Conservation (phyloP, 2,797 vertebrate species). For the Pseudomugil gertrudae region DNA sequence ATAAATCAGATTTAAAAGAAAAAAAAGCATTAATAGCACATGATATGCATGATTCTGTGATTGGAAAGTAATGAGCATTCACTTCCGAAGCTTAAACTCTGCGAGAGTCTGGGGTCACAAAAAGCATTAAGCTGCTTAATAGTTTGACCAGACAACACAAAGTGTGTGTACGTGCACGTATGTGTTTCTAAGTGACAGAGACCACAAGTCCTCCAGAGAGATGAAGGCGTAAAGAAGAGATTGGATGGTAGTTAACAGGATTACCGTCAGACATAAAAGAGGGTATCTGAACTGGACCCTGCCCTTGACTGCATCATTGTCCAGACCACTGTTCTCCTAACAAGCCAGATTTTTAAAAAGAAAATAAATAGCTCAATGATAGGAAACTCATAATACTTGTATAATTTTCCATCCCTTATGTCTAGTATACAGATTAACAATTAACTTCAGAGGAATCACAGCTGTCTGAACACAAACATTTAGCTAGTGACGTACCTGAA, state of each 20-base stretch:
- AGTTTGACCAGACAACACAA: slow-evolving; percentile 60
- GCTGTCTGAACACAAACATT: slow-evolving; percentile 8
- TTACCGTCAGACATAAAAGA: slow-evolving; percentile 56
- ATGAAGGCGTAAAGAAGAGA: slow-evolving; percentile 60
- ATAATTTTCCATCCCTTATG: not conserved
- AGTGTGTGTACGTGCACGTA: slow-evolving; percentile 5
- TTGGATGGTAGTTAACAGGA: slow-evolving; percentile 63
- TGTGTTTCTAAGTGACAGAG: slow-evolving; percentile 36
- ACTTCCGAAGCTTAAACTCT: slow-evolving; percentile 57
- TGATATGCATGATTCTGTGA: slow-evolving; percentile 23
- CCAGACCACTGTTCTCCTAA: slow-evolving; percentile 10
- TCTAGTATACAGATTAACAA: slow-evolving; percentile 5
- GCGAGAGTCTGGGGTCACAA: slow-evolving; percentile 60
- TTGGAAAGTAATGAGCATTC: slow-evolving; percentile 39
- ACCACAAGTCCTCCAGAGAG: slow-evolving; percentile 51
- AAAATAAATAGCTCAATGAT: not conserved
- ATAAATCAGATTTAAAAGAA: not conserved
- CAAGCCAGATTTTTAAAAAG: not conserved
- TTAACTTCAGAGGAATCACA: slow-evolving; percentile 12
- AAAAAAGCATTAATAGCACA: slow-evolving; percentile 18
- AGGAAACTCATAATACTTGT: not conserved
- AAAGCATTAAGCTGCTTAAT: slow-evolving; percentile 74
- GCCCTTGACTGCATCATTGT: slow-evolving; percentile 38
- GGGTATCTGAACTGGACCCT: slow-evolving; percentile 33
- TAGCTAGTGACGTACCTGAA: not conserved